phyloP scores from a whole-genome alignment of 2,888 invertebrate genomes.

The Ecliptopera silaceata region DNA sequence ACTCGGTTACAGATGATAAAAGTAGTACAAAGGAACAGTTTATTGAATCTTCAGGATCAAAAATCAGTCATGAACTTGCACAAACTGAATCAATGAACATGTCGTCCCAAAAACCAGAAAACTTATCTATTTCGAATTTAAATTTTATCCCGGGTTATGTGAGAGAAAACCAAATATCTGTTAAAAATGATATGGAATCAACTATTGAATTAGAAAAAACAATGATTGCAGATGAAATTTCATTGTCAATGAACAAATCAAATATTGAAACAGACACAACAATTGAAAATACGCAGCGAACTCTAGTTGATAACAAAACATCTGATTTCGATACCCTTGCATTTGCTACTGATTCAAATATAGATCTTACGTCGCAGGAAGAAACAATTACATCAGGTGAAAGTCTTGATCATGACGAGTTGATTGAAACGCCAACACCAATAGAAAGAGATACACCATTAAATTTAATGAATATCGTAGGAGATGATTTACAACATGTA shows the following conservation, averaged over 20 bases:
- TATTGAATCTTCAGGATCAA: neutral
- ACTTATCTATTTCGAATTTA: neutral
- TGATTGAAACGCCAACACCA: neutral
- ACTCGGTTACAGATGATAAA: neutral
- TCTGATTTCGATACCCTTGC: neutral
- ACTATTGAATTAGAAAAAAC: neutral
- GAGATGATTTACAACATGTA: slow-evolving; percentile 17
- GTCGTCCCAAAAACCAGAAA: too few species aligned
- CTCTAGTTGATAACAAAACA: neutral
- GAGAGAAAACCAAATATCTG: neutral
- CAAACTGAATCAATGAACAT: neutral
- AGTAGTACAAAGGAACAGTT: neutral
- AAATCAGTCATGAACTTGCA: neutral
- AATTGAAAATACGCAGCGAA: neutral
- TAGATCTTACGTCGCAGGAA: neutral
- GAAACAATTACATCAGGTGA: neutral
- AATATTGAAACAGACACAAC: neutral
- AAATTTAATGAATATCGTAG: neutral
- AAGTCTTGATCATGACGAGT: neutral
- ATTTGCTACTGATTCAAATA: neutral
- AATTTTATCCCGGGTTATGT: neutral
- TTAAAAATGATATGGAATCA: neutral
- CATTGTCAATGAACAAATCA: neutral
- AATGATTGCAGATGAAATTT: neutral
- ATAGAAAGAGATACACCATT: slow-evolving; percentile 7